Base-by-base conservation (phyloP, 1,140 invertebrate genomes). In the Sitodiplosis mosellana region DNA sequence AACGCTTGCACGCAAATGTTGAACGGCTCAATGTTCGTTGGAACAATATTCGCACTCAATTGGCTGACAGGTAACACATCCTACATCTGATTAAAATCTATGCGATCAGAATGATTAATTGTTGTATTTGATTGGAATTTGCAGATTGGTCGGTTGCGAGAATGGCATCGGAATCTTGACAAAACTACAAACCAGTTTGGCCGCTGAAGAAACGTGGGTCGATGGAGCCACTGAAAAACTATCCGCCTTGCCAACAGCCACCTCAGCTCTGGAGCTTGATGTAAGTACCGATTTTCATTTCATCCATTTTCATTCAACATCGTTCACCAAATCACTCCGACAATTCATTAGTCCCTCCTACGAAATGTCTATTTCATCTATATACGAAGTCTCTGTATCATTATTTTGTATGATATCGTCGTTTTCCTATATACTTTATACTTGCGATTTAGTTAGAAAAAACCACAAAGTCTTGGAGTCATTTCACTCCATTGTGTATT, bases 1-100 rank as follows among this genome's bases (percentile, higher is more conserved):
- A 96, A 55, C 71, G 83, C 15, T 63, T 97, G n/a, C 92, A 97
- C 60, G 83, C 87, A 53, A 92, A 97, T 55, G 83, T 96, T 2
- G 79, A 84, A 52, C 78, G 83, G 56, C 66, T 98, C 5, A 87
- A 85, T 53, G 77, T 75, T 36, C 73, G 92, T 45, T 98, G 92
- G 92, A 86, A 82, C 54, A 87, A 83, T 54, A 80, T 95, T 12
- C 90, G 87, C 63, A 77, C 77, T 34, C 90, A 96, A 67, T 69
- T 96, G 42, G 81, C 83, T 45, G 92, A 97, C 58, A 81, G 88
- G 81, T 87, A 58, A 55, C 55, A 10, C 27, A 27, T 27, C 27
- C 10, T 27, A n/a, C n/a, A n/a, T n/a, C n/a, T n/a, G n/a, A n/a
- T n/a, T n/a, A n/a, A n/a, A n/a, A n/a, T n/a, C n/a, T n/a, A n/a